phyloP scores from a whole-genome alignment of 1,140 invertebrate species.

The Dreissena rostriformis region DNA sequence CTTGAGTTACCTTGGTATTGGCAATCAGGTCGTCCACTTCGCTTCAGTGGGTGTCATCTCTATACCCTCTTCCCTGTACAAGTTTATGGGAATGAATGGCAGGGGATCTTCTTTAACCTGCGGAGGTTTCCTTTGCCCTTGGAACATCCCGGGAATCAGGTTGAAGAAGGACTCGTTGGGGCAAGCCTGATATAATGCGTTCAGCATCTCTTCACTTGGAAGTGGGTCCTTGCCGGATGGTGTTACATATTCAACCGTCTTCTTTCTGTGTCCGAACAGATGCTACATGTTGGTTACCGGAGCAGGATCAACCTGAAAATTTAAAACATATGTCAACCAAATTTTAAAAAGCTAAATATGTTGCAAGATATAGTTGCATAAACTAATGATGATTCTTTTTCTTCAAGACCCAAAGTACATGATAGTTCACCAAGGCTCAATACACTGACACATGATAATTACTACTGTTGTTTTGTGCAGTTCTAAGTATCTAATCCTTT shows the following conservation, averaged over 20 bases:
- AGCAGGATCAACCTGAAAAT: neutral
- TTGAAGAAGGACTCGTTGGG: conserved; percentile 1
- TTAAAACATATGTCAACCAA: conserved; percentile 11
- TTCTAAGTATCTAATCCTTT: too few relatives aligned
- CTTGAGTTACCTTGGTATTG: neutral
- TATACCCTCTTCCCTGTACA: neutral
- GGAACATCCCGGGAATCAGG: neutral
- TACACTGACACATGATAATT: too few relatives aligned
- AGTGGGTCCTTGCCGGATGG: neutral
- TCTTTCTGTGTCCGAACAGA: neutral
- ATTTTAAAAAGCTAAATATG: too few relatives aligned
- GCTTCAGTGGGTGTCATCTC: neutral
- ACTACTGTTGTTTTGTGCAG: too few relatives aligned
- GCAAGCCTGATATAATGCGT: neutral
- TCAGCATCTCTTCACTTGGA: conserved; percentile 1
- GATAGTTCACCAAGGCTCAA: too few relatives aligned
- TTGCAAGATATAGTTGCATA: too few relatives aligned
- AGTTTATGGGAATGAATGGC: neutral
- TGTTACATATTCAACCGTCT: neutral
- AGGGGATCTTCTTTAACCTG: conserved; percentile 2
- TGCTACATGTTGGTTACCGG: conserved; percentile 1
- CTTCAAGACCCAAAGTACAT: neutral
- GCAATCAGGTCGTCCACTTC: neutral
- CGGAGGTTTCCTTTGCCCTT: neutral
- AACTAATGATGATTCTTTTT: too few relatives aligned